Conservation (phyloP, 2,113 vertebrate species). For the Phalacrocorax brasilianus region DNA sequence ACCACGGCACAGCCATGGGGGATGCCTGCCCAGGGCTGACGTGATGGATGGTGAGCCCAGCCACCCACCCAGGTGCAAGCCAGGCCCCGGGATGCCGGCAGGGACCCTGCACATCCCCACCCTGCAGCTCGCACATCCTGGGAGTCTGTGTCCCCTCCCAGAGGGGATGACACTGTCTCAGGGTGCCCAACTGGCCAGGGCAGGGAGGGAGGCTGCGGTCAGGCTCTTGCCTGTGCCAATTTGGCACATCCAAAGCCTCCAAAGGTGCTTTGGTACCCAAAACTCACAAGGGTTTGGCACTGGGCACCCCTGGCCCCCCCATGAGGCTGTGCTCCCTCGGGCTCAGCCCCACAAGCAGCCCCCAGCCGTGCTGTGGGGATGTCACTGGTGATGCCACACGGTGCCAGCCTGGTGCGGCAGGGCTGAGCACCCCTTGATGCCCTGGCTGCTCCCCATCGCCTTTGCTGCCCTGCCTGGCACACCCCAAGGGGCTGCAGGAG, state of each 20-base stretch:
- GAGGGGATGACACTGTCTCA: background rate
- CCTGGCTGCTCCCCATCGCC: background rate
- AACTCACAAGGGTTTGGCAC: background rate
- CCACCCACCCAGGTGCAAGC: background rate
- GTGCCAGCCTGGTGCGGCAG: background rate
- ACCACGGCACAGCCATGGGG: background rate
- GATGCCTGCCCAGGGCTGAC: constrained; percentile 21
- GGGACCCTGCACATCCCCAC: background rate
- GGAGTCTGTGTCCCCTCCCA: background rate
- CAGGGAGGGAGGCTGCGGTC: background rate
- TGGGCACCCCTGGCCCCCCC: background rate
- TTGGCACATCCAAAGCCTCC: background rate
- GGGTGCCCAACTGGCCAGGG: background rate
- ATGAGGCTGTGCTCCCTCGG: background rate
- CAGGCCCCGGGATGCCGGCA: background rate
- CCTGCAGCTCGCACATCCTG: background rate
- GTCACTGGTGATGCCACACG: background rate
- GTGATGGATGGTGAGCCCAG: background rate
- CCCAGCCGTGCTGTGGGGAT: accelerated
- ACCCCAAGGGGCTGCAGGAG: background rate
- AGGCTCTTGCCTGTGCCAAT: background rate
- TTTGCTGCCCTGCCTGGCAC: background rate
- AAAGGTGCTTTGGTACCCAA: background rate
- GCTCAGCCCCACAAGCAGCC: background rate
- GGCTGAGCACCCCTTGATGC: background rate